A percentile compares a stretch with the other conserved stretches of the same genome.
Conservation (phyloP, 2,797 vertebrate species). For the Paratrypauchen microcephalus region DNA sequence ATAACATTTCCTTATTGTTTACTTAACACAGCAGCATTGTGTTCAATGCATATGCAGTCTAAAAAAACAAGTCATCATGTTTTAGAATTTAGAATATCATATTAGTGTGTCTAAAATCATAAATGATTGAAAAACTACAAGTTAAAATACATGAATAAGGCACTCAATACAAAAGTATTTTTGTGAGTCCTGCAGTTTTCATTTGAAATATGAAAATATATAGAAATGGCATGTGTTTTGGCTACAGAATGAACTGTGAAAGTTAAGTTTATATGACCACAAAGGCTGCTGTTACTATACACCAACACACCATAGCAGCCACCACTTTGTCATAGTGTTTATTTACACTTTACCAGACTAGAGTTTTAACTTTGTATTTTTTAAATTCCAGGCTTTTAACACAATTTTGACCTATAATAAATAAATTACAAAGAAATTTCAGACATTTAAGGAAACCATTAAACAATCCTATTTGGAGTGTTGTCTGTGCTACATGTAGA, state of each 20-base stretch:
- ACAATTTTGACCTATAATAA: background rate
- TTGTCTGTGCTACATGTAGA: constrained; percentile 34
- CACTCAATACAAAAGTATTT: background rate
- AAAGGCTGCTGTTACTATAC: background rate
- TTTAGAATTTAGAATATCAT: background rate
- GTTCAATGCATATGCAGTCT: background rate
- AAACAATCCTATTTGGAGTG: constrained; percentile 15
- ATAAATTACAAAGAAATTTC: background rate
- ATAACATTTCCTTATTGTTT: constrained; percentile 19
- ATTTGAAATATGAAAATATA: background rate
- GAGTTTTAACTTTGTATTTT: background rate
- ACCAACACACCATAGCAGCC: background rate
- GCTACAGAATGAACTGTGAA: background rate
- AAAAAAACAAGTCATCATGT: background rate
- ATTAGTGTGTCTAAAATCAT: background rate
- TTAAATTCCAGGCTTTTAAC: background rate
- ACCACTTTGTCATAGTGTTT: background rate
- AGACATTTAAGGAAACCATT: background rate
- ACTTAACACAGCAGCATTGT: constrained; percentile 22
- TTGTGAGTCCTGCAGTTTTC: background rate
- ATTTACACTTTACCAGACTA: background rate
- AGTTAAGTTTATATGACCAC: background rate
- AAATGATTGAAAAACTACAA: background rate
- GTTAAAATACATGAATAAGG: background rate
- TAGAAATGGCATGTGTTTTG: background rate